phyloP scores from a whole-genome alignment of 2,797 vertebrate genomes.

The Enteromius argenteus region DNA sequence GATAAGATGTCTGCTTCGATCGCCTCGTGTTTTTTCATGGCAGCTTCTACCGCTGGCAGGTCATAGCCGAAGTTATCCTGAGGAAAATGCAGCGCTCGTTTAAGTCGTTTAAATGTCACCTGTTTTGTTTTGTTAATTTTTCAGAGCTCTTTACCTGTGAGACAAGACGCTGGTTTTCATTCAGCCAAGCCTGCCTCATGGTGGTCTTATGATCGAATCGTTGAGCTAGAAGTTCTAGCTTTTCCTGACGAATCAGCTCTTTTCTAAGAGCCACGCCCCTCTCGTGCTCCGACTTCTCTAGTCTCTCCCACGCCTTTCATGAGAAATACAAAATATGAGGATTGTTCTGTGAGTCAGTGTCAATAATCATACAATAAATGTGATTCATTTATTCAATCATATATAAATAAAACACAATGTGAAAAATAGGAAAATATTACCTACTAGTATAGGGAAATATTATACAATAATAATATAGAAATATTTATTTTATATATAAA shows the following conservation, averaged over 20 bases:
- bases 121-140: neutral
- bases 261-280: constrained; percentile 87
- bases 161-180: constrained; percentile 94
- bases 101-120: neutral
- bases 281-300: constrained; percentile 94
- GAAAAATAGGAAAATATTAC: neutral
- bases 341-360: neutral
- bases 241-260: constrained; percentile 96
- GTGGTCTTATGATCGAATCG: constrained; percentile 94
- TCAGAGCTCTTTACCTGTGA: constrained; percentile 81
- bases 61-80: constrained; percentile 95
- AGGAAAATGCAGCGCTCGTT: neutral
- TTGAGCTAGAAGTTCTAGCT: constrained; percentile 92
- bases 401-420: neutral
- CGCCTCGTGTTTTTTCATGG: constrained; percentile 98
- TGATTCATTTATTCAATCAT: neutral
- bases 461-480: no score
- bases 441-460: no score
- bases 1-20: constrained; percentile 96
- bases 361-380: neutral
- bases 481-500: no score
- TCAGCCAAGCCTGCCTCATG: constrained; percentile 96
- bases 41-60: constrained; percentile 92
- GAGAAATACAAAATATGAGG: neutral
- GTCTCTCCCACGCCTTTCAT: constrained; percentile 86